Evolutionary conservation across 2,888 invertebrate genomes (phyloP).

Genomic region (Gerris lacustris): DNA sequence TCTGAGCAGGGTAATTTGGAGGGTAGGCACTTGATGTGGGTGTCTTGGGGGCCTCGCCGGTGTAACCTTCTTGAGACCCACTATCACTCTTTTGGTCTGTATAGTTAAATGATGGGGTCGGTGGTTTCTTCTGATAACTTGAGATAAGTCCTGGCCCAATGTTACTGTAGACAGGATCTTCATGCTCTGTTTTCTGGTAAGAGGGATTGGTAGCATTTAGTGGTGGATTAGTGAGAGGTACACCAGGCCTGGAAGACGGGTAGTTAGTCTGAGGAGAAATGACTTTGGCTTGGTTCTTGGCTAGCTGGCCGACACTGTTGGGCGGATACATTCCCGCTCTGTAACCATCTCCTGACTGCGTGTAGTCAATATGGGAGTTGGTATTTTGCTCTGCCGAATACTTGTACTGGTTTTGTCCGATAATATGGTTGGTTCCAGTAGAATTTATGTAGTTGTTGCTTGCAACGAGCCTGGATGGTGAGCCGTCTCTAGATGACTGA

Average conservation of each 20-base stretch:
- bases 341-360: not conserved
- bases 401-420: not conserved
- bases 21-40: constrained; percentile 13
- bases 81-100: constrained; percentile 8
- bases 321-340: not conserved
- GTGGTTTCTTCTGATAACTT: constrained; percentile 12
- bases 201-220: not conserved
- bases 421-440: constrained; percentile 19
- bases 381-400: constrained; percentile 9
- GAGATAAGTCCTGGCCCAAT: constrained; percentile 6
- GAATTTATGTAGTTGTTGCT: constrained; percentile 24
- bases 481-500: constrained; percentile 41
- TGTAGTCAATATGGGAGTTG: not conserved
- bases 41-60: constrained; percentile 13
- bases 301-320: not conserved
- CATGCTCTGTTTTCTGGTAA: not conserved
- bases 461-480: constrained; percentile 30
- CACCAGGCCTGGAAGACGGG: not conserved
- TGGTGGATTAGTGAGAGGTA: not conserved
- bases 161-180: not conserved
- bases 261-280: not conserved
- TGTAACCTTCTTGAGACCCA: constrained; percentile 6
- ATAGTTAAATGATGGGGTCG: constrained; percentile 10
- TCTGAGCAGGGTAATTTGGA: constrained; percentile 5
- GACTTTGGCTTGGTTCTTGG: not conserved